Base-by-base conservation (phyloP, 2,888 invertebrate genomes). In the Leptinotarsa tumamoca region DNA sequence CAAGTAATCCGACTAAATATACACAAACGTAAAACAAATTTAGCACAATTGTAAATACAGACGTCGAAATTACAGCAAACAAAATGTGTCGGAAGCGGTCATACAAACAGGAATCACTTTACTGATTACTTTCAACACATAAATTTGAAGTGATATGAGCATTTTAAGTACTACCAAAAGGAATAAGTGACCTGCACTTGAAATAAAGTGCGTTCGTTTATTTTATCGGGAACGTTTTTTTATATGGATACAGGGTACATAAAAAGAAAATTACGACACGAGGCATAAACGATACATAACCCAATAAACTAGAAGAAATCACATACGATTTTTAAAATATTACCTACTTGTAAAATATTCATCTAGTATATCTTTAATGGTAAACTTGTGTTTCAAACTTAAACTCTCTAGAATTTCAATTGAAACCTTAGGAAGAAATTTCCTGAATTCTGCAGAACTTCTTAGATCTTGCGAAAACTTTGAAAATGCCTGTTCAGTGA, bases 71-170 rank as follows among this genome's bases (percentile, higher is more conserved):
- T 63, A n/a, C 63, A n/a, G 63, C 18, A 63, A 33, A 63, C 58
- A 13, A n/a, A 43, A 43, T n/a, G 43, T 63, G 63, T n/a, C n/a
- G 43, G 63, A 17, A 33, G 14, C 21, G 63, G 43, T 33, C 27
- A 33, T 63, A 33, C 63, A 17, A 63, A 63, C n/a, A n/a, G 17
- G 43, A 33, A n/a, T 63, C 63, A 63, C 33, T 18, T 33, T 43
- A 63, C 63, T 63, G 63, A 63, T 63, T 58, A 58, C 14, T 63
- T n/a, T 18, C 33, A 63, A 63, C 63, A 27, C 63, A 63, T 63
- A 63, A 10, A 63, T 63, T 63, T 43, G n/a, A 33, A 63, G 63
- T 63, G 33, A 63, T 63, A 58, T 33, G 63, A 63, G 63, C n/a
- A 63, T 63, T 63, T 63, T 63, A 63, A 63, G 63, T 63, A 63